These are phyloP conservation scores for Alviniconcha strummeri DNA, from an alignment of 2,888 invertebrate genomes.

Conservation along the genomic window DNA sequence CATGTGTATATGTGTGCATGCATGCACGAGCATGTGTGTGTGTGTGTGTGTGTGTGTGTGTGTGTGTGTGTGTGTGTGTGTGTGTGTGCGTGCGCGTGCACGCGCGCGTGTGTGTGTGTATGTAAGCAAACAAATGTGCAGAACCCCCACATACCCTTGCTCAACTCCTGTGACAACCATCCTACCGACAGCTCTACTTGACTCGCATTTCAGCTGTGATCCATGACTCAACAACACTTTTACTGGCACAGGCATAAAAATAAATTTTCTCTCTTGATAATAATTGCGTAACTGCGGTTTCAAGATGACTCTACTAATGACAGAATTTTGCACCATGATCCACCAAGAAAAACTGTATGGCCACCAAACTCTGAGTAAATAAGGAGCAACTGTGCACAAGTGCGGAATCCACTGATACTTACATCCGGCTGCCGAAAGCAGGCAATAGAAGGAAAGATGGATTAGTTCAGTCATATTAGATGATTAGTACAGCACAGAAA, in stretches of 20 bases:
- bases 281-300: no score
- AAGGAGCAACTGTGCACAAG: not conserved
- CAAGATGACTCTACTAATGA: no score
- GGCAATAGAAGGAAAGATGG: constrained; percentile 12
- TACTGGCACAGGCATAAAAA: no score
- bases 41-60: not conserved
- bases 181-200: no score
- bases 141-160: no score
- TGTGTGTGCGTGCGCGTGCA: not conserved
- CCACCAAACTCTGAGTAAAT: constrained; percentile 10
- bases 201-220: no score
- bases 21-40: not conserved
- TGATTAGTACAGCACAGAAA: not conserved
- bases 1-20: no score
- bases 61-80: not conserved
- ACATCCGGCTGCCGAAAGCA: constrained; percentile 36
- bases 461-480: constrained; percentile 15
- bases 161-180: no score
- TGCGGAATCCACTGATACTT: constrained; percentile 26
- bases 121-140: not conserved
- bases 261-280: no score
- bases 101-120: not conserved
- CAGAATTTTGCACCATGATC: no score
- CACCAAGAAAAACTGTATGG: no score
- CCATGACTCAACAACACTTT: no score